Evolutionary conservation across 2,113 vertebrate genomes (phyloP).

Genomic region (Eonycteris spelaea): DNA sequence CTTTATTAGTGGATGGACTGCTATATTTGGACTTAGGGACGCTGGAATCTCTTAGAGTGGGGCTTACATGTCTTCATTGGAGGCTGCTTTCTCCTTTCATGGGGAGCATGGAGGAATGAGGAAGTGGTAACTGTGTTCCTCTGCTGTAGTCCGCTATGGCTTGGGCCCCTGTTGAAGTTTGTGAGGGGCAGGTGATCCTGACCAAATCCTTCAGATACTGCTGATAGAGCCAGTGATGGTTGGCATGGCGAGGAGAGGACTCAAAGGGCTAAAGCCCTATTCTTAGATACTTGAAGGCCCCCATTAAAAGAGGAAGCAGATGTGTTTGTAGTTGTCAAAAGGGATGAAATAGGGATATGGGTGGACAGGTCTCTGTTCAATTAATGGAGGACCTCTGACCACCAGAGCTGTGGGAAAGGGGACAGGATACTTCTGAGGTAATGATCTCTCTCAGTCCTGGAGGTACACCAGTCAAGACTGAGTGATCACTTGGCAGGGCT

Average conservation of each 20-base stretch:
- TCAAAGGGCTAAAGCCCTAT: rapidly evolving
- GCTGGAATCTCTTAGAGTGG: background rate
- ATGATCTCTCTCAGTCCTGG: background rate
- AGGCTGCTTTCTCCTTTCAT: background rate
- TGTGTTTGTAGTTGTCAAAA: background rate
- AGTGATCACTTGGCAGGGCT: background rate
- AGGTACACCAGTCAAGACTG: background rate
- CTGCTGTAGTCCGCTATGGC: background rate
- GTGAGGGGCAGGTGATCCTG: background rate
- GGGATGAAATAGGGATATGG: background rate
- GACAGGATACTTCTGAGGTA: background rate
- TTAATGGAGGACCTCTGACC: background rate
- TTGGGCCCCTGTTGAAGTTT: background rate
- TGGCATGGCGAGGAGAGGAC: background rate
- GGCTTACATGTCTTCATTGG: background rate
- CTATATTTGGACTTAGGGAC: background rate
- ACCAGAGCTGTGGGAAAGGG: background rate
- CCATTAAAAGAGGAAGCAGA: background rate
- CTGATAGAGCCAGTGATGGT: background rate
- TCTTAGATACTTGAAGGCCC: background rate
- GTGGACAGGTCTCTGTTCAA: background rate
- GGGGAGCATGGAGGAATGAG: background rate
- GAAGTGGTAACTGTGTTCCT: background rate
- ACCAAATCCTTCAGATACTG: background rate
- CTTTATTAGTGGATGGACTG: background rate